These are phyloP conservation scores for Aphaenogaster floridana DNA, from an alignment of 1,140 invertebrate species.

Conservation along the genomic window DNA sequence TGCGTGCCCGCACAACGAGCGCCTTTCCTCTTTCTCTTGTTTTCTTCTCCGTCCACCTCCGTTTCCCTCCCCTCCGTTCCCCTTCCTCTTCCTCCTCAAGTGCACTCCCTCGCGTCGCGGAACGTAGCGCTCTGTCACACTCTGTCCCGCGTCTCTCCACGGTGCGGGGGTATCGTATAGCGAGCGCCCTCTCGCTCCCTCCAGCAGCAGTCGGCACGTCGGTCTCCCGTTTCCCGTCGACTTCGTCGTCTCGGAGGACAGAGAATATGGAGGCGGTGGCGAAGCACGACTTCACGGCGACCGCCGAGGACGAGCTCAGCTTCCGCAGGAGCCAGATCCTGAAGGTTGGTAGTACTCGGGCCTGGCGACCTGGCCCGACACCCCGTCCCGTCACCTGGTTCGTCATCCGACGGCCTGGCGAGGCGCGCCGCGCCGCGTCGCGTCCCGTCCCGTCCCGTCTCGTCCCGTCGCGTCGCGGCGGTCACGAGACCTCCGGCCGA, in stretches of 20 bases:
- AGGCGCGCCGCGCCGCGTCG: constrained; percentile 12
- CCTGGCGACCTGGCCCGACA: not conserved
- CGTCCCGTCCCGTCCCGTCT: not conserved
- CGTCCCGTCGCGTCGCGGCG: not conserved
- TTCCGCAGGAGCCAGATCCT: constrained; percentile 97
- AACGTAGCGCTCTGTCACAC: constrained; percentile 14
- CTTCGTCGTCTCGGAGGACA: constrained; percentile 72
- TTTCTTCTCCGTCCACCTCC: constrained; percentile 29
- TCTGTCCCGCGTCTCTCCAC: not conserved
- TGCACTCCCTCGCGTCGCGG: constrained; percentile 20
- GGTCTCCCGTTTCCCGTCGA: constrained; percentile 52
- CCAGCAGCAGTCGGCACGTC: constrained; percentile 44
- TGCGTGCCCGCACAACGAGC: not conserved
- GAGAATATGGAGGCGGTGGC: constrained; percentile 97
- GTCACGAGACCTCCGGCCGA: constrained; percentile 34
- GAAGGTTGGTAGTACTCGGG: constrained; percentile 90
- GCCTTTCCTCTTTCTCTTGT: constrained; percentile 46
- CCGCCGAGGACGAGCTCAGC: constrained; percentile 99
- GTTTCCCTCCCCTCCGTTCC: constrained; percentile 41
- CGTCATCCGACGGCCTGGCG: not conserved
- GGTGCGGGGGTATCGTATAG: constrained; percentile 8
- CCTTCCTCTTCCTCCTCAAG: constrained; percentile 21
- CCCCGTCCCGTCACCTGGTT: constrained; percentile 6
- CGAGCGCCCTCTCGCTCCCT: constrained; percentile 49
- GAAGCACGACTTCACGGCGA: constrained; percentile 99